Evolutionary conservation across 1,140 invertebrate species (phyloP), one percentile per base, ranked within the genome.

Genomic region (Lepidurus apus): DNA sequence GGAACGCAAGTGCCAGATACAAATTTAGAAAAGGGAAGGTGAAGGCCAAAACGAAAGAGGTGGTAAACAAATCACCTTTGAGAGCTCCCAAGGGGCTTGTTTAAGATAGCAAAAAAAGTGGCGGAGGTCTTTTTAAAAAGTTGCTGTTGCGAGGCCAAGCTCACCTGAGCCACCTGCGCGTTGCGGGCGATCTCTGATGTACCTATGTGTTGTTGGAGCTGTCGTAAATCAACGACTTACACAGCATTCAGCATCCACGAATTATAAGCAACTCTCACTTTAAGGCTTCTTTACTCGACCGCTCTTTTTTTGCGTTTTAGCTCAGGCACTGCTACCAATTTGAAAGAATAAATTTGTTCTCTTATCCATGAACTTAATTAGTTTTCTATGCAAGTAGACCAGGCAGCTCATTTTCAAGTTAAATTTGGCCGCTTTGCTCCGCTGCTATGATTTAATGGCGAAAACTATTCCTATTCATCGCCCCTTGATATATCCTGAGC

Each of bases 11-110:
- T 34, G 34, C 34, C 34, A 34, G 34, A 34, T 4, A 34, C 26
- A 34, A 34, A 34, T 4, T 34, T 65, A 65, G 21, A 65, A 9
- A 7, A 65, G 53, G 53, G 53, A 65, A 65, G 53, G 53, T 65
- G 17, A 65, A 21, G 53, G 53, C 53, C 53, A 65, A 65, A 65
- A n/a, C n/a, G 53, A 65, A 65, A 65, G 53, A 65, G 53, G 53
- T 65, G 53, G 53, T 17, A 65, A 65, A 65, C 53, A 65, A 65
- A 65, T 65, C 53, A 65, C n/a, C n/a, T 65, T 65, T 65, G 53
- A 65, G 21, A 11, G 53, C 13, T 13, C 53, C 53, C 53, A 65
- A 17, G 21, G 53, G 53, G 53, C 47, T 65, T 65, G 9, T 65
- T 65, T 65, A 65, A 21, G 21, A 65, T 65, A 65, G 53, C 13